Percentiles rank a stretch among this genome's conserved stretches.
These are phyloP conservation scores for Crossocerus cetratus DNA, from an alignment of 2,888 invertebrate genomes.

Conservation along the genomic window DNA sequence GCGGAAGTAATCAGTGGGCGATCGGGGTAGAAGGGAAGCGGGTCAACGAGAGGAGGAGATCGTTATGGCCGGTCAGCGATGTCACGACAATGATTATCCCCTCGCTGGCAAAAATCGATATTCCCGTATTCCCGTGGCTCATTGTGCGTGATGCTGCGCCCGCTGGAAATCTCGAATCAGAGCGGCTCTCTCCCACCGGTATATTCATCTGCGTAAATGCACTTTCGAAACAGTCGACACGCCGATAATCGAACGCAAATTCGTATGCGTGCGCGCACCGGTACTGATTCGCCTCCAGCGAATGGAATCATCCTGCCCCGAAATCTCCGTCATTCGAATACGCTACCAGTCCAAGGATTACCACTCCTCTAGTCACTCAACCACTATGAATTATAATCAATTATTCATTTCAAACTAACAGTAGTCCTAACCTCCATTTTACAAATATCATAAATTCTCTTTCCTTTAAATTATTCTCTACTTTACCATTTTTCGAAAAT, in stretches of 20 bases:
- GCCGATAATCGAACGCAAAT: slow-evolving; percentile 50
- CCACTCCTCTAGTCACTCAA: too few species aligned
- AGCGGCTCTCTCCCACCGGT: slow-evolving; percentile 8
- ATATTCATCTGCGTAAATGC: slow-evolving; percentile 31
- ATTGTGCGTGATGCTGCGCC: neutral
- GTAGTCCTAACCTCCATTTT: too few species aligned
- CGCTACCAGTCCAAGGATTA: neutral
- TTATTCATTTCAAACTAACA: too few species aligned
- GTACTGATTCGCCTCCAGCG: slow-evolving; percentile 22
- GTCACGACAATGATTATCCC: too few species aligned
- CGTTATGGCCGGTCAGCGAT: too few species aligned
- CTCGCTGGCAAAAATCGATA: neutral
- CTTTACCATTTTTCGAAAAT: too few species aligned
- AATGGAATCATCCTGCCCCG: neutral
- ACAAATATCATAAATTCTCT: too few species aligned
- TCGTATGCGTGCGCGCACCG: slow-evolving; percentile 35
- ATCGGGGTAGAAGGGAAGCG: too few species aligned
- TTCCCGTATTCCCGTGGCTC: neutral
- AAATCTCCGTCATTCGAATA: slow-evolving; percentile 11
- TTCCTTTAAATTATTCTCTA: too few species aligned
- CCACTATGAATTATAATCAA: too few species aligned
- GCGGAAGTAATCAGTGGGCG: too few species aligned
- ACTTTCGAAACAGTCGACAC: slow-evolving; percentile 39
- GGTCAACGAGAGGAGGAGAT: too few species aligned
- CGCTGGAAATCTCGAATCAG: slow-evolving; percentile 11